Percentiles rank a stretch among this genome's conserved stretches.
Conservation (phyloP, 2,888 invertebrate genomes). For the Diarsia mendica region DNA sequence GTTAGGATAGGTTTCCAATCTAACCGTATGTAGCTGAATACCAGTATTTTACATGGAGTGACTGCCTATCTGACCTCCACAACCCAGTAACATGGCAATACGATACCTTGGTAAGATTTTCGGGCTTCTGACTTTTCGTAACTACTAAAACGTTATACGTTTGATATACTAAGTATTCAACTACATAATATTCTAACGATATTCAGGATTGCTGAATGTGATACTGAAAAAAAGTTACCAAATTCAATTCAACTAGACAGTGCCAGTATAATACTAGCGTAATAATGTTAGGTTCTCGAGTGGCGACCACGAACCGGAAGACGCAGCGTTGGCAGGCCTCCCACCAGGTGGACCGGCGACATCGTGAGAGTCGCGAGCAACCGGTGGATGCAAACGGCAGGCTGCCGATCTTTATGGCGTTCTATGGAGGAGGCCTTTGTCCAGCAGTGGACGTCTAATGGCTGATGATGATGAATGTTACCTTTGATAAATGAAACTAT, state of each 20-base stretch:
- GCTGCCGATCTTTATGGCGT: no score
- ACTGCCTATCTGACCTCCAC: not conserved
- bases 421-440: no score
- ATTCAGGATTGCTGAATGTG: not conserved
- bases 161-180: not conserved
- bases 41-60: not conserved
- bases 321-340: no score
- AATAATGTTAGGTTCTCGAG: no score
- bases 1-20: not conserved
- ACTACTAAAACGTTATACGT: not conserved
- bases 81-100: not conserved
- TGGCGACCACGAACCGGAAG: no score
- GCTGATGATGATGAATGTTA: no score
- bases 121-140: not conserved
- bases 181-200: not conserved
- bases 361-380: no score
- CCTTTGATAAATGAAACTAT: constrained; percentile 16
- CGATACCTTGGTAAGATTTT: not conserved
- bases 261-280: not conserved
- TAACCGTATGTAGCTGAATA: not conserved
- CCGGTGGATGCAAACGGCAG: no score
- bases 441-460: no score
- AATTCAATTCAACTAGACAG: not conserved
- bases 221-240: not conserved
- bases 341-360: no score